Conservation (phyloP, 2,888 invertebrate species). For the Parascotia fuliginaria region DNA sequence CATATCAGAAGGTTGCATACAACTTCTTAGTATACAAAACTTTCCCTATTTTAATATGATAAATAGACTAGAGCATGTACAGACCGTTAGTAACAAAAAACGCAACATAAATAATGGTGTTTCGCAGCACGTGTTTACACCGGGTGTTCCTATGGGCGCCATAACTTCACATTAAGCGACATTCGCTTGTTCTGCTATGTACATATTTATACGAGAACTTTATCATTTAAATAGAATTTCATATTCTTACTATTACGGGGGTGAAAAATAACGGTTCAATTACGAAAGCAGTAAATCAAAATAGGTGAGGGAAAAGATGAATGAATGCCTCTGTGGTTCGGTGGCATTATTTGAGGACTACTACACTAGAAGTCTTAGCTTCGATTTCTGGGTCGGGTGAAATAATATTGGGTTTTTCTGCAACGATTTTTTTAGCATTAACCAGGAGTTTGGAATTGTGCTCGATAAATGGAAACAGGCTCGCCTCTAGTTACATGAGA, state of each 20-base stretch:
- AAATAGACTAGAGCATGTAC: conserved; percentile 2
- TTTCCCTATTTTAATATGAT: conserved; percentile 4
- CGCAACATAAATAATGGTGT: conserved; percentile 34
- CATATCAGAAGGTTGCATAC: background rate
- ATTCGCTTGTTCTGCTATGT: conserved; percentile 29
- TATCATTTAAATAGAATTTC: conserved; percentile 29
- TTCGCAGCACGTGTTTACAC: conserved; percentile 40
- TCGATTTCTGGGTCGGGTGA: no score
- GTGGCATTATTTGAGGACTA: no score
- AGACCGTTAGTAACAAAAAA: conserved; percentile 16
- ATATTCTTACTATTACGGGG: conserved; percentile 23
- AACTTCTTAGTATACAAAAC: background rate
- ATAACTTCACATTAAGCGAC: conserved; percentile 53
- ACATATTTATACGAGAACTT: conserved; percentile 30
- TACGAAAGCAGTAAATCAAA: conserved; percentile 3
- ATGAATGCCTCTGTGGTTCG: no score
- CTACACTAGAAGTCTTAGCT: no score
- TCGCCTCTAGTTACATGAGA: no score
- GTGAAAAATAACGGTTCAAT: conserved; percentile 3
- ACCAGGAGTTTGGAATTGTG: no score
- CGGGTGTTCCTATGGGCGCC: conserved; percentile 47
- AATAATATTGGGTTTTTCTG: no score
- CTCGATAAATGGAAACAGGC: no score
- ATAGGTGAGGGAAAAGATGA: background rate
- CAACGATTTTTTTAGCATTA: no score